Base-by-base conservation (phyloP, 23 tunicate species). In the Ascidia mentula region DNA sequence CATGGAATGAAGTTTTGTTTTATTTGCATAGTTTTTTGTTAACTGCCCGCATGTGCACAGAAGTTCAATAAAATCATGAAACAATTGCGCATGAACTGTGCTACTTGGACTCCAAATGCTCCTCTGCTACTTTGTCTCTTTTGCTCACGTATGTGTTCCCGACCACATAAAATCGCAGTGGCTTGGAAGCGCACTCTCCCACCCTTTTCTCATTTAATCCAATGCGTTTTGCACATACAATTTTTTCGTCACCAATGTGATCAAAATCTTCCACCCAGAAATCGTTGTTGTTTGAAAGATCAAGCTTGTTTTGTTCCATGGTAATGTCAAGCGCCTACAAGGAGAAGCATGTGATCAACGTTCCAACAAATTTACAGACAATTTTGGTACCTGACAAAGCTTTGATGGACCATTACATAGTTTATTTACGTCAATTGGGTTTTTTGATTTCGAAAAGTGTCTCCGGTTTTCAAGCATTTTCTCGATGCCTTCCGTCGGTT, bases 361-460 rank as follows among this genome's bases (percentile, higher is more conserved):
- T 38, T 6, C 9, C 22, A 38, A 8, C n/a, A 31, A 38, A 26
- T 31, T 74, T 38, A 28, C n/a, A 28, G 32, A 8, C 24, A 71
- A 35, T 3, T n/a, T 53, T 3, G 1, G 28, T 59, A 87, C 91
- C 82, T 87, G 91, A 53, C 91, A 87, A 37, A 87, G 69, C 69
- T 87, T 87, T 34, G 91, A 81, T 1, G 91, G 91, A 4, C 91
- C 91, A 60, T 87, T 81, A 22, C 59, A 79, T 6, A 87, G 31
- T 40, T 80, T 65, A 40, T 34, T 61, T 1, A 69, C 74, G 24
- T 40, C 53, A 18, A 79, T 26, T 24, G 35, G 18, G 26, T 60
- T 81, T 0, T 69, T 76, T 18, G 28, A 18, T 69, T 87, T 87
- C 6, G 60, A 60, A 38, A 46, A 31, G 0, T 36, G 30, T 46